phyloP scores from a whole-genome alignment of 2,888 invertebrate species.

The Ophioninae sp. region DNA sequence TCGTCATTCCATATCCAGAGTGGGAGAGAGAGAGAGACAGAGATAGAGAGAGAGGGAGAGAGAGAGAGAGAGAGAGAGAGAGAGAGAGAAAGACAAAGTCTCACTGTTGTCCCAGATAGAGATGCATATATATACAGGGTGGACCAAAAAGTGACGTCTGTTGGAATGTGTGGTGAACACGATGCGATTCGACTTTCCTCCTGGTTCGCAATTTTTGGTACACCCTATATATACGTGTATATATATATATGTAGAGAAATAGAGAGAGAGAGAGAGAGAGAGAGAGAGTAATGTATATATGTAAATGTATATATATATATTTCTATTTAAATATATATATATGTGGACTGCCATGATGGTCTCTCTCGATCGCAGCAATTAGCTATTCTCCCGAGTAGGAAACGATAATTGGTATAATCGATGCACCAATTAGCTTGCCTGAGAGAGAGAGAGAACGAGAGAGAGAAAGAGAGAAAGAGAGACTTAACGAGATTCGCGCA shows the following conservation, averaged over 20 bases:
- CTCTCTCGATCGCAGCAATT: conserved; percentile 70
- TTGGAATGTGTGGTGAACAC: no score
- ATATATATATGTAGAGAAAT: no score
- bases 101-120: conserved; percentile 24
- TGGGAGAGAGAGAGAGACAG: no score
- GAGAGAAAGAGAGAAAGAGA: conserved; percentile 61
- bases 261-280: no score
- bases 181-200: no score
- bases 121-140: conserved; percentile 39
- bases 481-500: conserved; percentile 73
- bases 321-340: not conserved
- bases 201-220: no score
- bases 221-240: no score
- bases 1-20: conserved; percentile 5
- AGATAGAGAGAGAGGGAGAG: no score
- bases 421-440: conserved; percentile 76
- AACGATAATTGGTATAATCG: conserved; percentile 78
- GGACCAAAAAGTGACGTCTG: no score
- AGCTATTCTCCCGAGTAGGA: conserved; percentile 76
- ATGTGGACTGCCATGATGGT: not conserved
- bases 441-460: no score
- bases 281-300: no score
- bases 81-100: conserved; percentile 24
- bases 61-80: not conserved
- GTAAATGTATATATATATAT: conserved; percentile 2